Percentiles rank a stretch among this genome's conserved stretches.
These are phyloP conservation scores for Cathartes aura DNA, from an alignment of 2,113 vertebrate species.

Conservation along the genomic window DNA sequence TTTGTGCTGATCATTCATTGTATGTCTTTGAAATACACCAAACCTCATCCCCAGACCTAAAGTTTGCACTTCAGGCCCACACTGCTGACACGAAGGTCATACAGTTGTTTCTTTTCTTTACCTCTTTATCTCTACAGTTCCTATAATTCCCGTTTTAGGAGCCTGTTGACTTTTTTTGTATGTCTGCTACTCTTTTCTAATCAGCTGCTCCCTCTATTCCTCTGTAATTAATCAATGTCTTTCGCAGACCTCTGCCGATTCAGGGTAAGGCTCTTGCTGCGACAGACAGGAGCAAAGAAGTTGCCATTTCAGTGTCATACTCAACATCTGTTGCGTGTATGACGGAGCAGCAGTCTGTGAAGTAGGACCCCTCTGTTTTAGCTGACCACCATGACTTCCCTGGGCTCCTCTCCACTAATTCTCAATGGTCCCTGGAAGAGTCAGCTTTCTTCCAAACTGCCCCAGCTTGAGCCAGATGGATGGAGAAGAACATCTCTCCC, in stretches of 20 bases:
- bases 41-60: neutral
- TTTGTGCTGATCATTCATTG: neutral
- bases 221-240: neutral
- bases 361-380: neutral
- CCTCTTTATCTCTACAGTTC: neutral
- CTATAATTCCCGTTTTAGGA: neutral
- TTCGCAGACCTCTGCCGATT: neutral
- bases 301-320: neutral
- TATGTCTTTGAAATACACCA: neutral
- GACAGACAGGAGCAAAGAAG: neutral
- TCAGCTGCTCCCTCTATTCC: neutral
- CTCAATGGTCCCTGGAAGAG: neutral
- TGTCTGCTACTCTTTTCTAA: neutral
- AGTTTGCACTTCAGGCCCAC: neutral
- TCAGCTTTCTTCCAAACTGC: neutral
- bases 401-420: neutral
- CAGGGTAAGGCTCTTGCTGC: neutral
- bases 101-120: neutral
- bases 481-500: neutral
- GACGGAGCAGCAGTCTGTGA: neutral
- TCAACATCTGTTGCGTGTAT: fast-evolving
- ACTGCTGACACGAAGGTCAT: neutral
- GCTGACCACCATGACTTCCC: neutral
- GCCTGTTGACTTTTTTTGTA: neutral
- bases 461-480: neutral